A percentile compares a stretch with the other conserved stretches of the same genome.
Evolutionary conservation across 2,113 vertebrate genomes (phyloP).

Genomic region (Setophaga kirtlandii): DNA sequence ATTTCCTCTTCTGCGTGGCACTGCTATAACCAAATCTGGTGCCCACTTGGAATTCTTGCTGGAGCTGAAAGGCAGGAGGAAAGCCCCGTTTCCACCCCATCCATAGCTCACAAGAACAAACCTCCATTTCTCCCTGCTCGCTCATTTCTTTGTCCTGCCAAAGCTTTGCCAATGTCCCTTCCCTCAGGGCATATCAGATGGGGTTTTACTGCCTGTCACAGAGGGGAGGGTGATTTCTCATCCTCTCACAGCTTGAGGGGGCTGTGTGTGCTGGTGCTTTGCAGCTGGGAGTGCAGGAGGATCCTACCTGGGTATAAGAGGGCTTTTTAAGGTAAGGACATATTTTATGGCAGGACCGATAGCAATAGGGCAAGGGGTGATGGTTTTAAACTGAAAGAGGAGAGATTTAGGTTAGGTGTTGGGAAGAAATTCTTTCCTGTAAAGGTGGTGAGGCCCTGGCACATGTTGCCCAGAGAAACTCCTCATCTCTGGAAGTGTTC

Average conservation of each 20-base stretch:
- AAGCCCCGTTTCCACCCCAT: neutral
- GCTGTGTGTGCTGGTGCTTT: neutral
- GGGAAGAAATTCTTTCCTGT: neutral
- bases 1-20: neutral
- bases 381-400: neutral
- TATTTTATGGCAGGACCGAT: neutral
- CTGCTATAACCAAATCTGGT: neutral
- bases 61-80: neutral
- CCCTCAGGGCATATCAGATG: rapidly evolving
- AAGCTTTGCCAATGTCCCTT: neutral
- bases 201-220: neutral
- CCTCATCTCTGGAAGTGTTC: neutral
- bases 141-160: neutral
- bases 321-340: neutral
- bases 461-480: neutral
- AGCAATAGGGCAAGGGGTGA: neutral
- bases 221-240: neutral
- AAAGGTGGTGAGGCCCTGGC: neutral
- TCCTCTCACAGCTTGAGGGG: neutral
- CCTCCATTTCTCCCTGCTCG: neutral
- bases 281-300: neutral
- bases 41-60: neutral
- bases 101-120: neutral
- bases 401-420: neutral
- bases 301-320: neutral